phyloP scores from a whole-genome alignment of 2,888 invertebrate genomes.

The Ramazzottius varieornatus region DNA sequence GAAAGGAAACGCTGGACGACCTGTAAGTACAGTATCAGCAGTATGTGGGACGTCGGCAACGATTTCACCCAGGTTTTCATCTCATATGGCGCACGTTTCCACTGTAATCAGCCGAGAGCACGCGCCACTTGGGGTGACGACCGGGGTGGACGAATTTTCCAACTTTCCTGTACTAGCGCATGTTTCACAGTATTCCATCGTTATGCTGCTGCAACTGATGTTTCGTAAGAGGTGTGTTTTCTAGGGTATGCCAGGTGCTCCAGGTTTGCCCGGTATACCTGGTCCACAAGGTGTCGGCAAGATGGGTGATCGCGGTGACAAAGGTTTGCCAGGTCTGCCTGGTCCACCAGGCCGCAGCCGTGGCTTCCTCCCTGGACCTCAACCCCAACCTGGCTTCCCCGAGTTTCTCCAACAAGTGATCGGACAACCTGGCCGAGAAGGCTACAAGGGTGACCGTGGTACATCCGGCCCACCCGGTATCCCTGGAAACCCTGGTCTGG shows the following conservation, averaged over 20 bases:
- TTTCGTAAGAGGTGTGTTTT: too few relatives aligned
- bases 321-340: background rate
- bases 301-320: too few relatives aligned
- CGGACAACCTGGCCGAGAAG: background rate
- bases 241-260: slow-evolving; percentile 6
- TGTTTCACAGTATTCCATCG: background rate
- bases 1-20: slow-evolving; percentile 18
- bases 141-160: too few relatives aligned
- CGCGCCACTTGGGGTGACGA: too few relatives aligned
- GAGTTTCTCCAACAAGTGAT: background rate
- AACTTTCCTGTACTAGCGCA: too few relatives aligned
- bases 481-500: slow-evolving; percentile 17
- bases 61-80: too few relatives aligned
- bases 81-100: too few relatives aligned
- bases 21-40: too few relatives aligned
- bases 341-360: background rate
- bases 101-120: too few relatives aligned
- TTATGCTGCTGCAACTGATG: background rate
- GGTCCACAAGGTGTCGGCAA: too few relatives aligned
- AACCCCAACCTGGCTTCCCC: too few relatives aligned
- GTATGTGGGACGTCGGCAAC: slow-evolving; percentile 8
- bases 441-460: slow-evolving; percentile 9
- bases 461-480: slow-evolving; percentile 9
- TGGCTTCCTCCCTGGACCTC: background rate
- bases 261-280: slow-evolving; percentile 8